Percentiles rank a stretch among this genome's conserved stretches.
Evolutionary conservation across 1,140 invertebrate genomes (phyloP).

Genomic region (Drosophila melanogaster): DNA sequence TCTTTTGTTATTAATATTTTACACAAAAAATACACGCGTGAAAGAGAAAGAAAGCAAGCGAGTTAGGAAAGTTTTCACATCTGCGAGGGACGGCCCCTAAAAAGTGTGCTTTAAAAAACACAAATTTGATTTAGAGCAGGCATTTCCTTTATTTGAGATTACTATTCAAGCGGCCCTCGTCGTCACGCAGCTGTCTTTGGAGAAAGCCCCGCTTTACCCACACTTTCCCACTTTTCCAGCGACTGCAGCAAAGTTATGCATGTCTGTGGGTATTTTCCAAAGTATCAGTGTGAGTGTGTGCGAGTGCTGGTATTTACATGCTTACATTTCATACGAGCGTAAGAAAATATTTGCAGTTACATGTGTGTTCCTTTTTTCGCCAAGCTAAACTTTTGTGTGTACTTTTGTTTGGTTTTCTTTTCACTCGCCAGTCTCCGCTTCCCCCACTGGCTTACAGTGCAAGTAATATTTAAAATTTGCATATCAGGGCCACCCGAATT

Average conservation of each 20-base stretch:
- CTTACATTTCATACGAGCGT: constrained; percentile 75
- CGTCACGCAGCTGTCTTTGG: constrained; percentile 32
- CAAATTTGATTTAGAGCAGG: constrained; percentile 16
- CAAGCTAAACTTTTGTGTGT: constrained; percentile 63
- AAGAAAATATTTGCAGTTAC: constrained; percentile 79
- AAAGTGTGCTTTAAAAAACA: constrained; percentile 30
- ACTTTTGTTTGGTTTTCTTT: constrained; percentile 75
- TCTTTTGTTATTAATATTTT: constrained; percentile 80
- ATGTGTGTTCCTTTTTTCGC: constrained; percentile 40
- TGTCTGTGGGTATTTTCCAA: constrained; percentile 32
- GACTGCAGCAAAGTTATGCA: constrained; percentile 58
- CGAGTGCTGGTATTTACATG: constrained; percentile 60
- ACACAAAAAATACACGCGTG: constrained; percentile 17
- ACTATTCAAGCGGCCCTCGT: constrained; percentile 37
- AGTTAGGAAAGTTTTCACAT: constrained; percentile 15
- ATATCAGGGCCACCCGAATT: constrained; percentile 15
- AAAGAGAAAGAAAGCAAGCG: neutral
- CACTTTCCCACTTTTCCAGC: constrained; percentile 22
- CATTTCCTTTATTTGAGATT: neutral
- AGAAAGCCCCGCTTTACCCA: neutral
- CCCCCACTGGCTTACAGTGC: constrained; percentile 39
- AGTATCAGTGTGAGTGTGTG: constrained; percentile 15
- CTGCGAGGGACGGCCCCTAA: constrained; percentile 13
- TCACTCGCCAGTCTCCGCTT: constrained; percentile 3
- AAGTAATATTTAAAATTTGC: constrained; percentile 60